These are phyloP conservation scores for Lasiurus borealis DNA, from an alignment of 2,113 vertebrate species.

Conservation along the genomic window DNA sequence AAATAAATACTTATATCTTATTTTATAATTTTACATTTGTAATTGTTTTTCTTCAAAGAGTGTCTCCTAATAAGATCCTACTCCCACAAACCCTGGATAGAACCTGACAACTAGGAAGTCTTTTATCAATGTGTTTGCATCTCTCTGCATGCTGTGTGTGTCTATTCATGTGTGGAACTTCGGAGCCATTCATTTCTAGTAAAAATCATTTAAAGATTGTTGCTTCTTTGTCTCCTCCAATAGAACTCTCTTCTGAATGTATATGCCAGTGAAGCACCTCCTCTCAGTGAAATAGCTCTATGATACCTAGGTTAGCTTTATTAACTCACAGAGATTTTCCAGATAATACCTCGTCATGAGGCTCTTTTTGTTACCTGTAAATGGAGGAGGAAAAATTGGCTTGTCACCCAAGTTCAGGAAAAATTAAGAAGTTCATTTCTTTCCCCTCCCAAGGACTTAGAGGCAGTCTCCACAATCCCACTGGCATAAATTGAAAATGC, in stretches of 20 bases:
- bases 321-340: constrained; percentile 63
- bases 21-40: background rate
- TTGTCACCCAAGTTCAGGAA: background rate
- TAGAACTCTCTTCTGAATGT: background rate
- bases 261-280: background rate
- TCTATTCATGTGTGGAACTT: background rate
- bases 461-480: constrained; percentile 53
- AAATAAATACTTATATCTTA: background rate
- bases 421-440: constrained; percentile 45
- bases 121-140: background rate
- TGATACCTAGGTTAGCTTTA: constrained; percentile 15
- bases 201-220: background rate
- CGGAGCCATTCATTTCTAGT: background rate
- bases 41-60: background rate
- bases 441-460: constrained; percentile 36
- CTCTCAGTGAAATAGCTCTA: background rate
- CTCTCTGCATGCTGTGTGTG: background rate
- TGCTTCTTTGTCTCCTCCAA: background rate
- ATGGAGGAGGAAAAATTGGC: background rate
- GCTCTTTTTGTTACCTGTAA: constrained; percentile 44
- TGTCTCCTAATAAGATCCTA: background rate
- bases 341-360: background rate
- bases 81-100: background rate
- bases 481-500: constrained; percentile 76
- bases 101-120: background rate